A percentile compares a stretch with the other conserved stretches of the same genome.
Conservation (phyloP, 1,140 invertebrate genomes). For the Lucilia cuprina region DNA sequence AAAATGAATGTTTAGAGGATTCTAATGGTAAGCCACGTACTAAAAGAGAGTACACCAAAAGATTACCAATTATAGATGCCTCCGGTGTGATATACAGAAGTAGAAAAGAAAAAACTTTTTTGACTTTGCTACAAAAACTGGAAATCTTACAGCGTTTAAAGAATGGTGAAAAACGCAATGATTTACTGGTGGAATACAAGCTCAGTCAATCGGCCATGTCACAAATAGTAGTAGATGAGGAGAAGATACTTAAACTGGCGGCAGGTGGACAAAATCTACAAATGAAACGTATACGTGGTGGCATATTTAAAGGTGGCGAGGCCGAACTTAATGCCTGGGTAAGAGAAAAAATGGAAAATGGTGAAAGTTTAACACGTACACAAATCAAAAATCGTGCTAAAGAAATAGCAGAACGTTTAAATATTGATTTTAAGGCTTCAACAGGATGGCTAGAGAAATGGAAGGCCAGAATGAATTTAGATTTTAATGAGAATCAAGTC, state of each 20-base stretch:
- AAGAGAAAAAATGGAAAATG: neutral
- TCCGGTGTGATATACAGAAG: neutral
- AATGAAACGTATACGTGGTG: conserved; percentile 10
- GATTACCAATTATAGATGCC: neutral
- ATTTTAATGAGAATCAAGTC: conserved; percentile 17
- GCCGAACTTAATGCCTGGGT: conserved; percentile 1
- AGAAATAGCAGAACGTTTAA: conserved; percentile 9
- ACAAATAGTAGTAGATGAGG: neutral
- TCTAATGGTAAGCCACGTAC: neutral
- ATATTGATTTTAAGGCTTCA: conserved; percentile 17
- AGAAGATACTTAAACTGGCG: neutral
- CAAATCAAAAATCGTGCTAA: conserved; percentile 9
- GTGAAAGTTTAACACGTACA: neutral
- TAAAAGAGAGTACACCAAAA: neutral
- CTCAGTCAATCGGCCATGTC: neutral
- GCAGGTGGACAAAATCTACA: conserved; percentile 8
- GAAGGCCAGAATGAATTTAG: conserved; percentile 18
- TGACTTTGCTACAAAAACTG: conserved; percentile 9
- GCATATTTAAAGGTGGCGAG: neutral
- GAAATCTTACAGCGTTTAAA: conserved; percentile 19
- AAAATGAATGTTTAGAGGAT: neutral
- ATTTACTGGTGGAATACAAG: neutral
- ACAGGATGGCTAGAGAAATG: conserved; percentile 22
- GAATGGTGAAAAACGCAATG: neutral
- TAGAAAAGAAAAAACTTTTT: conserved; percentile 23